Conservation (phyloP, 2,113 vertebrate species). For the Lathamus discolor region DNA sequence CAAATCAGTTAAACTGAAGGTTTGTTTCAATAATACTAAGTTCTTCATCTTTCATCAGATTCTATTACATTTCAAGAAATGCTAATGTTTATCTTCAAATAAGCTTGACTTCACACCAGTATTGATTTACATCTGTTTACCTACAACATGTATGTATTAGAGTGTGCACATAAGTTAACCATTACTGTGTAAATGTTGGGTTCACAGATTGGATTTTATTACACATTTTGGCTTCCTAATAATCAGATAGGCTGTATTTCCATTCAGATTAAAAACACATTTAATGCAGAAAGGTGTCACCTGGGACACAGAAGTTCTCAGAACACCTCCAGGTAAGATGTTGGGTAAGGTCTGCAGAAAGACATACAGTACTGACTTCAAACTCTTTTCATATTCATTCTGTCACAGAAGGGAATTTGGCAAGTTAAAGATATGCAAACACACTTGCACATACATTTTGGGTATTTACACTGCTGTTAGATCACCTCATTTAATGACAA, state of each 20-base stretch:
- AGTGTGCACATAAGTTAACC: background rate
- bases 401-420: background rate
- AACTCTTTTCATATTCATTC: background rate
- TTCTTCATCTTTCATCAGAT: background rate
- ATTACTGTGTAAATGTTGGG: background rate
- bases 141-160: background rate
- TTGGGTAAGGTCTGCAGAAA: background rate
- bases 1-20: background rate
- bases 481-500: background rate
- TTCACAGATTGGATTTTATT: background rate
- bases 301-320: background rate
- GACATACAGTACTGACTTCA: background rate
- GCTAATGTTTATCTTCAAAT: background rate
- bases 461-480: background rate
- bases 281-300: background rate
- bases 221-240: background rate
- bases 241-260: background rate
- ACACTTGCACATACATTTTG: background rate
- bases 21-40: background rate
- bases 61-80: background rate
- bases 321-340: background rate
- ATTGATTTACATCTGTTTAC: background rate
- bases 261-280: background rate
- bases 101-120: background rate
- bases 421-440: background rate